Base-by-base conservation (phyloP, 2,888 invertebrate species). In the Camptogramma bilineatum region DNA sequence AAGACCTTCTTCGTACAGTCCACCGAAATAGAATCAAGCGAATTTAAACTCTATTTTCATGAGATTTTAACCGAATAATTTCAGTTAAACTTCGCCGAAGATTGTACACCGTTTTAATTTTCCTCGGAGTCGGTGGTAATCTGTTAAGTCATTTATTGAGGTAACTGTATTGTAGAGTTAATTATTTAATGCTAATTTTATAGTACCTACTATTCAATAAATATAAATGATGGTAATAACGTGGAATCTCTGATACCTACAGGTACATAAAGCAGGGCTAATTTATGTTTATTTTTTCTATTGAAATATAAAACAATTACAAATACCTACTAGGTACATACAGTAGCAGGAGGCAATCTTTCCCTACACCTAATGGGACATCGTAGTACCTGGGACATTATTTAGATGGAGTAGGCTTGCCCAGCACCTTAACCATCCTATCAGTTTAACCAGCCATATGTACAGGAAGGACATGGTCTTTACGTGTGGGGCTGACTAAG, bases 141-240 rank as follows among this genome's bases (percentile, higher is more conserved):
- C 65, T 70, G 66, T 66, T 62, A 68, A 62, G 61, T 63, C 63
- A 56, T 66, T 69, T 67, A 69, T 69, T 69, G 65, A 69, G 65
- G 68, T 64, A 64, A 62, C 57, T 62, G 54, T 34, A 19, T 31
- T 51, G 50, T 44, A 17, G 16, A 17, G 44, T 16, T 39, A 39
- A 39, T 39, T 39, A 39, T 39, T 39, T 39, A 39, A 39, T 39
- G 34, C 34, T 39, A 39, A 39, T 17, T 44, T 17, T 44, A 44
- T 16, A 44, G 44, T 39, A 13, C 34, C 34, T 10, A 4, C 34
- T 39, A 39, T 39, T 39, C 34, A 39, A 39, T 39, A 34, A 13
- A 34, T 34, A 13, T 34, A 13, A 39, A 39, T 39, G 34, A 13
- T 13, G 34, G 13, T 39, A 39, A 39, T 39, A 39, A 39, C 34